Base-by-base conservation (phyloP, 1,140 invertebrate species). In the Apis cerana region DNA sequence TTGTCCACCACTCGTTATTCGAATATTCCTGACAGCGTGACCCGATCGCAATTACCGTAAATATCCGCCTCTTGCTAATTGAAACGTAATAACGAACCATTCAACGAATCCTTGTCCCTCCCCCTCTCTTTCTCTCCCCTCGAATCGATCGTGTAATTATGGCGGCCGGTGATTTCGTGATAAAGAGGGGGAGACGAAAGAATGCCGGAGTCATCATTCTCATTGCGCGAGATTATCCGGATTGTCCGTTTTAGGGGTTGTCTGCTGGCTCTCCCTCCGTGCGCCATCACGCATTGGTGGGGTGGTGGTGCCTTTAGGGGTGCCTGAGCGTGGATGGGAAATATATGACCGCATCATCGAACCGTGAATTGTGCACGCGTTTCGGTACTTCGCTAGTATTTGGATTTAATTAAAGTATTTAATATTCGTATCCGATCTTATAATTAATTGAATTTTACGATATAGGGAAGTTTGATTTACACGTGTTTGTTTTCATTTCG, bases 81-180 rank as follows among this genome's bases (percentile, higher is more conserved):
- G 86, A 84, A 87, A 88, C 82, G 86, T 84, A 87, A 88, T 88
- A 87, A 88, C 86, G 77, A 87, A 71, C 64, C 61, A 88, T 88
- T 88, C 82, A 75, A n/a, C 43, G 2, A 7, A n/a, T 56, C 19
- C 9, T 33, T 19, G 56, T 77, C 15, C 13, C 3, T 1, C 7
- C n/a, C 13, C 4, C 1, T 4, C 7, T 11, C 13, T 17, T 15
- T 4, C 3, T 1, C 8, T 8, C 13, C 33, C 56, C n/a, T 12
- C 59, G 48, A 48, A 52, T 52, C 59, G 50, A 17, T 23, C 11
- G 15, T 8, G 70, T 75, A 88, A 84, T 87, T 72, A 88, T 71
- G 48, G 13, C 54, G 17, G 48, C 33, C 56, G 61, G 52, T 84
- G 86, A 81, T 87, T 87, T 64, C 50, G 10, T 52, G 70, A 27